phyloP scores from a whole-genome alignment of 2,797 vertebrate genomes.

The Mycteria americana region DNA sequence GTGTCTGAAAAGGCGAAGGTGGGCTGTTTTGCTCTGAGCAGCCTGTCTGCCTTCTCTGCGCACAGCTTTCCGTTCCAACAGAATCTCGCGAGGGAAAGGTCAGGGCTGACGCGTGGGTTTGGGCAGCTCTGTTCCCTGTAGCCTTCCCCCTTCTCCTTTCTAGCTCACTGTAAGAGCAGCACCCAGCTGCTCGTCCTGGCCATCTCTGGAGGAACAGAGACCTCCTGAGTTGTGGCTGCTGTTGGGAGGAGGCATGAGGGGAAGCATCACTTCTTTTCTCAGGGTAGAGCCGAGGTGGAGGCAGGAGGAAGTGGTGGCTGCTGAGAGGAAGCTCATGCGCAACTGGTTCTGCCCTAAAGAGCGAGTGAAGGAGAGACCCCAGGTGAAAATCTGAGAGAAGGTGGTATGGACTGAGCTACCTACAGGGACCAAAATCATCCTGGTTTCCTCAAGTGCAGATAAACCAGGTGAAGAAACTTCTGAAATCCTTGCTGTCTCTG shows the following conservation, averaged over 20 bases:
- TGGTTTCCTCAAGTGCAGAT: neutral
- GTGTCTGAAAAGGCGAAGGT: neutral
- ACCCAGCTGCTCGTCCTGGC: neutral
- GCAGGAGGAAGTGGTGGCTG: neutral
- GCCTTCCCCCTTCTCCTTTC: neutral
- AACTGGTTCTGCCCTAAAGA: neutral
- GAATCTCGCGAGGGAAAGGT: neutral
- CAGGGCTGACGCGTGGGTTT: neutral
- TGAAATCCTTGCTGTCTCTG: neutral
- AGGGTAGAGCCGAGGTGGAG: neutral
- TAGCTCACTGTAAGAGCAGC: neutral
- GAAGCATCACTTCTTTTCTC: neutral
- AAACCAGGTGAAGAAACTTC: neutral
- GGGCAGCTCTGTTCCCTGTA: neutral
- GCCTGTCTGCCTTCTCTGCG: neutral
- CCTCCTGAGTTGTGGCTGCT: neutral
- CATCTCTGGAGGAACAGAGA: neutral
- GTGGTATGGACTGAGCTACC: neutral
- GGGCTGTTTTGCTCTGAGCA: neutral
- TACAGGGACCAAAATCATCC: neutral
- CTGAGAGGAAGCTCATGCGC: neutral
- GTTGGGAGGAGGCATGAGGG: neutral
- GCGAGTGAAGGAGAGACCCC: neutral
- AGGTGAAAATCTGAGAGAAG: neutral
- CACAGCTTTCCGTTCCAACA: neutral